These are phyloP conservation scores for Lytechinus variegatus DNA, from an alignment of 35 echinoderm and acorn worm species.

Conservation along the genomic window DNA sequence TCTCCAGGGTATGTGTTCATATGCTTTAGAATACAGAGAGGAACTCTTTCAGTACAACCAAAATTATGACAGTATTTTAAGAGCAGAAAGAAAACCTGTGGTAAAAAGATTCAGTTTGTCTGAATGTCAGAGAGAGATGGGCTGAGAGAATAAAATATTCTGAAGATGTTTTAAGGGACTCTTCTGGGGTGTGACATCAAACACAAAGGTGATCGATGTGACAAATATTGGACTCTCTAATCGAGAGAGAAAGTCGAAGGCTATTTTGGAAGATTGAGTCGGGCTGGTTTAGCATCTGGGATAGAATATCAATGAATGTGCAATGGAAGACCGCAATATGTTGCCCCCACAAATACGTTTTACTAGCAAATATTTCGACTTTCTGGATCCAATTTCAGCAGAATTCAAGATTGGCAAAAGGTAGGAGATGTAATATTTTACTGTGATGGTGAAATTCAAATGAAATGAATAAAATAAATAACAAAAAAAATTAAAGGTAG, in stretches of 20 bases:
- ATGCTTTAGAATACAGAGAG: no score
- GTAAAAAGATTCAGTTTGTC: no score
- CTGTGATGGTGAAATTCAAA: neutral
- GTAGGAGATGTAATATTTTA: neutral
- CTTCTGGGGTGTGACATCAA: conserved; percentile 21
- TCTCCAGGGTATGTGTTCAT: no score
- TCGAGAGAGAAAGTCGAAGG: conserved; percentile 31
- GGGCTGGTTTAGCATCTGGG: neutral
- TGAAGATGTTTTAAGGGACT: neutral
- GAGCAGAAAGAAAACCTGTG: no score
- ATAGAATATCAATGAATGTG: neutral
- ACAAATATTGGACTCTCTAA: conserved; percentile 35
- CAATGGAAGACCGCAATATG: neutral
- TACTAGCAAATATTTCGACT: neutral
- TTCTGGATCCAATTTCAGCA: neutral
- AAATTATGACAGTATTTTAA: no score
- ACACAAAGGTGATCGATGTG: conserved; percentile 45
- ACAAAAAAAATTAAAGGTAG: no score
- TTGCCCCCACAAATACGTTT: neutral
- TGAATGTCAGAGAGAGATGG: neutral
- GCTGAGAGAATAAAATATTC: neutral
- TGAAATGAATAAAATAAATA: neutral
- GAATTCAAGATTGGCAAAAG: neutral
- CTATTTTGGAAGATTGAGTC: neutral
- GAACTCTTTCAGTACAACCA: no score